Evolutionary conservation across 2,113 vertebrate species (phyloP).

Genomic region (Engraulis encrasicolus): DNA sequence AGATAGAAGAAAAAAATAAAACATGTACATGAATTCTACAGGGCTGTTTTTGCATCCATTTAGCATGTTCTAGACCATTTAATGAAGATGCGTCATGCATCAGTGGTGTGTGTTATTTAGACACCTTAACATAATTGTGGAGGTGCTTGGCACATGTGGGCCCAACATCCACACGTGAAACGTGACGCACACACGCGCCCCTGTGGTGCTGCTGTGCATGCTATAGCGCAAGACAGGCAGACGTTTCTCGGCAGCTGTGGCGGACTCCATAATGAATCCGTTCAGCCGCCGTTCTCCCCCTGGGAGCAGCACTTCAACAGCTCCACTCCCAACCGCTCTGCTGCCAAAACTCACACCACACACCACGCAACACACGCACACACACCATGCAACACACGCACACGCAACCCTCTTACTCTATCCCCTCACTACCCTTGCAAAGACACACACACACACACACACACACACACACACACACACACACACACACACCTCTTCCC

Average conservation of each 20-base stretch:
- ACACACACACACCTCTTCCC: background rate
- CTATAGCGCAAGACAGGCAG: slow-evolving; percentile 53
- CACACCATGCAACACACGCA: background rate
- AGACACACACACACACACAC: slow-evolving; percentile 5
- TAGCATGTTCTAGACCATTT: background rate
- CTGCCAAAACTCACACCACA: slow-evolving; percentile 45
- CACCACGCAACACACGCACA: background rate
- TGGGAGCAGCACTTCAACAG: slow-evolving; percentile 55
- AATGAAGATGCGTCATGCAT: background rate
- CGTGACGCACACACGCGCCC: background rate
- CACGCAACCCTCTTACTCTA: background rate
- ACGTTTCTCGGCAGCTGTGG: slow-evolving; percentile 52
- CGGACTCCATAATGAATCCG: slow-evolving; percentile 62
- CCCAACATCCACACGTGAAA: background rate
- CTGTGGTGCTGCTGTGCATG: background rate
- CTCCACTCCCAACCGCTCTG: too few species aligned
- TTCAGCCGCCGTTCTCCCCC: slow-evolving; percentile 51
- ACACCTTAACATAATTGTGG: background rate
- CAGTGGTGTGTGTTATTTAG: background rate
- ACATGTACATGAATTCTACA: background rate
- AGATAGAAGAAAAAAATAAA: too few species aligned
- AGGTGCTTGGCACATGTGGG: background rate
- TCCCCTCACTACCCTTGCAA: too few species aligned
- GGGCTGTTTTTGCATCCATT: background rate
- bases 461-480: background rate